Percentiles rank a stretch among this genome's conserved stretches.
These are phyloP conservation scores for Dendroctonus valens DNA, from an alignment of 1,140 invertebrate genomes.

Conservation along the genomic window DNA sequence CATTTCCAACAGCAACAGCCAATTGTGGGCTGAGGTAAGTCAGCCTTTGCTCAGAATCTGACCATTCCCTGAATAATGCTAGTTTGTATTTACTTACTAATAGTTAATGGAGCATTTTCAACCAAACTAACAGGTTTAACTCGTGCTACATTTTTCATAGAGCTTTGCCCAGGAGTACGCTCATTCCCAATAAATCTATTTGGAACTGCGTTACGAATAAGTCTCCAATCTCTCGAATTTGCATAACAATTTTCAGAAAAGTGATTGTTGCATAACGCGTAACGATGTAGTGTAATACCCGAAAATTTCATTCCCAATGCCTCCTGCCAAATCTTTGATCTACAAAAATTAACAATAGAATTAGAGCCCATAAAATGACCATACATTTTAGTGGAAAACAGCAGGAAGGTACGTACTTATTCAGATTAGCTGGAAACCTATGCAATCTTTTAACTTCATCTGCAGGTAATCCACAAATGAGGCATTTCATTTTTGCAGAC, in stretches of 20 bases:
- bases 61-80: too few relatives aligned
- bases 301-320: background rate
- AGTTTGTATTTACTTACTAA: too few relatives aligned
- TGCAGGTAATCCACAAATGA: background rate
- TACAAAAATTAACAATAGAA: background rate
- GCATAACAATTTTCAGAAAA: background rate
- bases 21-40: too few relatives aligned
- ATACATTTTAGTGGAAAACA: background rate
- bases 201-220: background rate
- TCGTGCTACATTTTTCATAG: too few relatives aligned
- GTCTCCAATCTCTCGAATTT: background rate
- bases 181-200: background rate
- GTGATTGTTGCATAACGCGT: background rate
- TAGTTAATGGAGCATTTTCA: too few relatives aligned
- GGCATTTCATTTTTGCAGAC: background rate
- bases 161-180: too few relatives aligned
- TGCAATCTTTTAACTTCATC: background rate
- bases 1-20: too few relatives aligned
- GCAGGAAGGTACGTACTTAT: background rate
- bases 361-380: background rate
- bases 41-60: too few relatives aligned
- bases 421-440: background rate
- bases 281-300: background rate
- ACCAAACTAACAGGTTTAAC: too few relatives aligned
- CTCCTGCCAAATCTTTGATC: background rate